A percentile compares a stretch with the other conserved stretches of the same genome.
Evolutionary conservation across 2,113 vertebrate genomes (phyloP).

Genomic region (Paralichthys olivaceus): DNA sequence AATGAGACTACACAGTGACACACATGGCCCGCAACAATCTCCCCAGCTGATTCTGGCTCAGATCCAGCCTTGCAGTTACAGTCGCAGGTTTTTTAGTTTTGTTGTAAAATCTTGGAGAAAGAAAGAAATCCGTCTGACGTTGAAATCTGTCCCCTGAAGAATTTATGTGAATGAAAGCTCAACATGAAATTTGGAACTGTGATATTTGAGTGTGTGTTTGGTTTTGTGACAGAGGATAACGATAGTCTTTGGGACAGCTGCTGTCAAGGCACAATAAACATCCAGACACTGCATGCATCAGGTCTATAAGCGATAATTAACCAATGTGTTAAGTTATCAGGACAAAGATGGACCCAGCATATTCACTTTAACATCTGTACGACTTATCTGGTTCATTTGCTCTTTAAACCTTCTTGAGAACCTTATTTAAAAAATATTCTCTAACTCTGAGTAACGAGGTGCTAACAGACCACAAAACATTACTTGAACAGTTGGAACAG

Average conservation of each 20-base stretch:
- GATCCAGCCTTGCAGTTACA: slow-evolving; percentile 57
- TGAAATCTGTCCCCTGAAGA: slow-evolving; percentile 22
- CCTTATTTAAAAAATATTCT: too few relatives aligned
- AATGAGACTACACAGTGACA: slow-evolving; percentile 51
- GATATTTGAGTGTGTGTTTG: neutral
- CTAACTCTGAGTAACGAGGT: neutral
- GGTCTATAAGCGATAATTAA: neutral
- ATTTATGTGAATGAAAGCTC: neutral
- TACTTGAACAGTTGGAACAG: too few relatives aligned
- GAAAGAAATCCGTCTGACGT: slow-evolving; percentile 42
- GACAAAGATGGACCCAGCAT: neutral
- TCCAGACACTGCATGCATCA: neutral
- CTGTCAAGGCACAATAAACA: neutral
- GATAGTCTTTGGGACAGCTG: neutral
- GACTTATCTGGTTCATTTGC: neutral
- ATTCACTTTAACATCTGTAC: neutral
- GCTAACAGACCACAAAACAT: too few relatives aligned
- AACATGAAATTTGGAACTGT: slow-evolving; percentile 26
- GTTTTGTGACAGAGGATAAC: neutral
- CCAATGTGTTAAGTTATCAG: neutral
- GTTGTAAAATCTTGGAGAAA: slow-evolving; percentile 37
- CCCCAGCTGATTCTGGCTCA: slow-evolving; percentile 68
- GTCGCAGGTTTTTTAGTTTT: slow-evolving; percentile 8
- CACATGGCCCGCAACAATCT: slow-evolving; percentile 45
- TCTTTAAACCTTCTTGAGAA: neutral